phyloP scores from a whole-genome alignment of 2,797 vertebrate genomes.

The Paratrypauchen microcephalus region DNA sequence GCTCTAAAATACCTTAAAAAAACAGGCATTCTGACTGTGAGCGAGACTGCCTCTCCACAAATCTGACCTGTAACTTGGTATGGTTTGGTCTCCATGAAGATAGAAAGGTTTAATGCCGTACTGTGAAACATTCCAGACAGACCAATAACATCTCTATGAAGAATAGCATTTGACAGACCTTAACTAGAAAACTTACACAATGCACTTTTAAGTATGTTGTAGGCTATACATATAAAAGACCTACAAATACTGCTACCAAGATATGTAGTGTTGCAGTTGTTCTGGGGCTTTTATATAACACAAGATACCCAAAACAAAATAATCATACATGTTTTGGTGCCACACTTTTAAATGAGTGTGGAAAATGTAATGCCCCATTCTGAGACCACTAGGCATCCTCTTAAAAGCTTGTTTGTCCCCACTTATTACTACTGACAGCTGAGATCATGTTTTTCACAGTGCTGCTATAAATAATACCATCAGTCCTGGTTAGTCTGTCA shows the following conservation, averaged over 20 bases:
- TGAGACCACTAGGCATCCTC: slow-evolving; percentile 2
- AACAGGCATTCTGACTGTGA: too few species aligned
- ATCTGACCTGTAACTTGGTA: too few species aligned
- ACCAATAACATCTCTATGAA: too few species aligned
- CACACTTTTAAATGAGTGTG: not conserved
- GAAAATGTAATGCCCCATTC: not conserved
- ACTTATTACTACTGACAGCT: slow-evolving; percentile 27
- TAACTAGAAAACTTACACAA: too few species aligned
- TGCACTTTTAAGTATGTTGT: not conserved
- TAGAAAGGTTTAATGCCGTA: too few species aligned
- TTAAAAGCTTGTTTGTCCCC: slow-evolving; percentile 23
- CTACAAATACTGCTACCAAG: not conserved
- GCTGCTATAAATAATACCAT: slow-evolving; percentile 47
- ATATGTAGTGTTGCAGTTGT: not conserved
- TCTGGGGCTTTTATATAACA: not conserved
- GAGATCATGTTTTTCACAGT: slow-evolving; percentile 61
- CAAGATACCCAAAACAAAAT: not conserved
- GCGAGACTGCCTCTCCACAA: too few species aligned
- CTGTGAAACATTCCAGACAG: too few species aligned
- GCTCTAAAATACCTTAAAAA: too few species aligned
- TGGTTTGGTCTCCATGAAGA: too few species aligned
- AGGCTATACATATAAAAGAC: not conserved
- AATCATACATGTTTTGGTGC: not conserved
- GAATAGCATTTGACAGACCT: too few species aligned
- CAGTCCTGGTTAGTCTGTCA: slow-evolving; percentile 19